Conservation (phyloP, 2,888 invertebrate species). For the Nomada ferruginata region DNA sequence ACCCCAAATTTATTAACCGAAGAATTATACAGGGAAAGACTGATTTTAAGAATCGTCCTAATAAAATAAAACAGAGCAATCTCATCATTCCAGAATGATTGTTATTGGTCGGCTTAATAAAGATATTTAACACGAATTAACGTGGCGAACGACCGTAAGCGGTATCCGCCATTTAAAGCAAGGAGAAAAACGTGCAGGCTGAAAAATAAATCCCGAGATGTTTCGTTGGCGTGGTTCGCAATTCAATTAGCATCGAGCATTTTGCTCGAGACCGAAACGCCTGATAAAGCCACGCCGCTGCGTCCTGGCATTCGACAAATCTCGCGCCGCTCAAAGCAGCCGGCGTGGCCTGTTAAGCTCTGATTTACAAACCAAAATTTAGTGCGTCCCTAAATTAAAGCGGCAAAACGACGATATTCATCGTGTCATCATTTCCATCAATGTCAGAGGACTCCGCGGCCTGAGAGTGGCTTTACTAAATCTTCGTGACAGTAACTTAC, state of each 20-base stretch:
- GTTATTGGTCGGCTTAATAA: too few species aligned
- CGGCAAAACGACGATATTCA: conserved; percentile 50
- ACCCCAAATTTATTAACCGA: too few species aligned
- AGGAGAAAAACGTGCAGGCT: conserved; percentile 1
- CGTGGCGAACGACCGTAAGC: neutral
- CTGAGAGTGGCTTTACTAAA: conserved; percentile 35
- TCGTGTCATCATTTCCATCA: conserved; percentile 64
- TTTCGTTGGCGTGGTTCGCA: conserved; percentile 28
- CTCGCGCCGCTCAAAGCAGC: conserved; percentile 42
- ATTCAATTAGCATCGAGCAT: conserved; percentile 48
- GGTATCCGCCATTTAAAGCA: neutral
- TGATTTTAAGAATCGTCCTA: too few species aligned
- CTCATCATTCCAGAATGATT: too few species aligned
- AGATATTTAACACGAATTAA: neutral
- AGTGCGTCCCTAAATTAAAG: conserved; percentile 60
- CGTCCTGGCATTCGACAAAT: conserved; percentile 44
- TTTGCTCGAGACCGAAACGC: conserved; percentile 31
- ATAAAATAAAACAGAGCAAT: too few species aligned
- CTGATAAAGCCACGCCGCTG: conserved; percentile 26
- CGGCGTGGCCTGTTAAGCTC: conserved; percentile 44
- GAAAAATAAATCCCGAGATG: conserved; percentile 22
- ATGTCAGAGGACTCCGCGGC: conserved; percentile 22
- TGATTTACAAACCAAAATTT: conserved; percentile 67
- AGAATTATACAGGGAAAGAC: too few species aligned
- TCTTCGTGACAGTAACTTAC: conserved; percentile 41